Evolutionary conservation across 92 coral and sea anemone species (phyloP), one percentile per base, ranked within the genome.

Genomic region (Zoanthus gigantus): DNA sequence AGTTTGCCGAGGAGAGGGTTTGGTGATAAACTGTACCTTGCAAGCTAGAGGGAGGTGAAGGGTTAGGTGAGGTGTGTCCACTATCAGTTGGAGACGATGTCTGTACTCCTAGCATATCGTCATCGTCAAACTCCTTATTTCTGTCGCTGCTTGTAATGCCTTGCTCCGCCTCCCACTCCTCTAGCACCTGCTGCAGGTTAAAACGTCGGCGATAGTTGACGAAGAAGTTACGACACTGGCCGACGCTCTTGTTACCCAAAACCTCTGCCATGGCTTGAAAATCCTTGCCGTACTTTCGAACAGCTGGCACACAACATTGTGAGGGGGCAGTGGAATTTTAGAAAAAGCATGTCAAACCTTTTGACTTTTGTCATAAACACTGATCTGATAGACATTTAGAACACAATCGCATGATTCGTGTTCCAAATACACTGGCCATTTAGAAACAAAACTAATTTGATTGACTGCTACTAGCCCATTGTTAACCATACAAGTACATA

Each of bases 181-280:
- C 98, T 54, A 97, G 86, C 23, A 97, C 97, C 71, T 92, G 98
- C 86, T 95, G 98, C 56, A 97, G 89, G 52, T 95, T 96, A 86
- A 90, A 97, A 23, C 99, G 98, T 30, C 98, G 92, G 23, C 98
- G 91, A 83, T 97, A 96, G 90, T 97, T 97, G 88, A 97, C 98
- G 78, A 95, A 97, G 95, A 97, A 97, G 76, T 95, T 97, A 29
- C 99, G 96, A 82, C 99, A 97, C 86, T 97, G 99, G 80, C 99
- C 91, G 34, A 97, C 92, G 10, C 97, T 97, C 93, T 97, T 97
- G 94, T 97, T 97, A 11, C 98, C 98, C 8, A 97, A 71, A 42
- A 97, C 99, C 61, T 97, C 99, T 6, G 98, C 99, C 99, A 97
- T 97, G 86, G 99, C 99, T 91, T 97, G 99, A 85, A 97, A 97